Base-by-base conservation (phyloP, 2,888 invertebrate species). In the Lycophotia porphyrea region DNA sequence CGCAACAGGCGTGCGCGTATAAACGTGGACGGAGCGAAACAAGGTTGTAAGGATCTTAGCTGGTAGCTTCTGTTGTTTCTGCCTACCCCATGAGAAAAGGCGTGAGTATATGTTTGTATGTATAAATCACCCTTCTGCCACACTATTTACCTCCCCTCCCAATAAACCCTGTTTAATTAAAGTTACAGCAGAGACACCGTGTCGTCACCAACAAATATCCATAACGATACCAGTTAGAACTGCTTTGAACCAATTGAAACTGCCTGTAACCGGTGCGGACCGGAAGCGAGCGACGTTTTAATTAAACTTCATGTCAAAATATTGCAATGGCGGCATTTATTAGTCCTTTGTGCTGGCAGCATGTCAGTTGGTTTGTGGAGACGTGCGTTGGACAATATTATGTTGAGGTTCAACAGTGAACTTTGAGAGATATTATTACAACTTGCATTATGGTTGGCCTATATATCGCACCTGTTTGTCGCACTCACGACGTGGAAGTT, bases 221-320 rank as follows among this genome's bases (percentile, higher is more conserved):
- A 76, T 64, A 80, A 24, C 68, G 71, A 72, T 81, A 76, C 79
- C 63, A 71, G 76, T 71, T 73, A 18, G n/a, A 74, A 78, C 77
- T 63, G 74, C 39, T 81, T 81, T 81, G 71, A 85, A 85, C 74
- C 76, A 64, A 78, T 78, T 55, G 63, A 60, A 82, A 71, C 82
- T 63, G 82, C 36, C 67, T 65, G 74, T 84, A 74, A 74, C 77
- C 47, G 64, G 70, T 69, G 58, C 64, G 66, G 55, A 44, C 65
- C 74, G 74, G 72, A 82, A 71, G 31, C 63, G 76, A 71, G 76
- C 61, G 77, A 82, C 78, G 70, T 77, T 87, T 86, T 86, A 87
- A 87, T 86, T 85, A 87, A 87, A 87, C 74, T 81, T 63, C 64
- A 47, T 76, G 86, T 77, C 87, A 80, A 87, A 86, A 85, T 86